These are phyloP conservation scores for Indicator indicator DNA, from an alignment of 2,113 vertebrate genomes.

Conservation along the genomic window DNA sequence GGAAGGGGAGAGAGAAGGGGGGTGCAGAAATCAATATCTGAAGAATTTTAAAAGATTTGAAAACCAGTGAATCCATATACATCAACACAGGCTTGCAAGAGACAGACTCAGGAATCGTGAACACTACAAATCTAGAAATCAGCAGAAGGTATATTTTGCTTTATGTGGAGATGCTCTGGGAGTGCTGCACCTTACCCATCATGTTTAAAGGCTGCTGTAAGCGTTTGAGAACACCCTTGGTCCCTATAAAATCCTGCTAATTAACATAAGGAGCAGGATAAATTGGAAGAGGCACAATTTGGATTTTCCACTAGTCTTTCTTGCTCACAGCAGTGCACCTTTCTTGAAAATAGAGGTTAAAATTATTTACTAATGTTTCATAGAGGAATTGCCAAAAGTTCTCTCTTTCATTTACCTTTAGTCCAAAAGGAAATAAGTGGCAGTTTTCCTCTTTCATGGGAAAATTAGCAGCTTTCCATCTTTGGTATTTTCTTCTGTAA, in stretches of 20 bases:
- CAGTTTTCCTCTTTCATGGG: neutral
- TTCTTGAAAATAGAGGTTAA: neutral
- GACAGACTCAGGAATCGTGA: accelerated
- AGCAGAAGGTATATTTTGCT: neutral
- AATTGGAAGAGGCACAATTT: neutral
- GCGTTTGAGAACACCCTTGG: neutral
- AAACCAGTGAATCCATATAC: neutral
- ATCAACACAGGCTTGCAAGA: accelerated
- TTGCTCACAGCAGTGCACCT: neutral
- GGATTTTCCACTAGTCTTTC: neutral
- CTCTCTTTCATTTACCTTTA: neutral
- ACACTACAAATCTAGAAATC: neutral
- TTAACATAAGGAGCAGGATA: neutral
- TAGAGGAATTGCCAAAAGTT: neutral
- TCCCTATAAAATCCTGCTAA: neutral
- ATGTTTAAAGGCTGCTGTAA: neutral
- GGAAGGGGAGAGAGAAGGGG: too few species aligned
- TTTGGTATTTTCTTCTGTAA: neutral
- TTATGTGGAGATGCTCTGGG: neutral
- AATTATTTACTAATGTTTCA: neutral
- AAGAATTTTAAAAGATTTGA: neutral
- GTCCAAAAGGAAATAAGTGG: neutral
- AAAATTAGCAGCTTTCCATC: slow-evolving; percentile 7
- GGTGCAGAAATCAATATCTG: neutral
- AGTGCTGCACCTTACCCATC: neutral